Base-by-base conservation (phyloP, 2,797 vertebrate species). In the Oreortyx pictus region DNA sequence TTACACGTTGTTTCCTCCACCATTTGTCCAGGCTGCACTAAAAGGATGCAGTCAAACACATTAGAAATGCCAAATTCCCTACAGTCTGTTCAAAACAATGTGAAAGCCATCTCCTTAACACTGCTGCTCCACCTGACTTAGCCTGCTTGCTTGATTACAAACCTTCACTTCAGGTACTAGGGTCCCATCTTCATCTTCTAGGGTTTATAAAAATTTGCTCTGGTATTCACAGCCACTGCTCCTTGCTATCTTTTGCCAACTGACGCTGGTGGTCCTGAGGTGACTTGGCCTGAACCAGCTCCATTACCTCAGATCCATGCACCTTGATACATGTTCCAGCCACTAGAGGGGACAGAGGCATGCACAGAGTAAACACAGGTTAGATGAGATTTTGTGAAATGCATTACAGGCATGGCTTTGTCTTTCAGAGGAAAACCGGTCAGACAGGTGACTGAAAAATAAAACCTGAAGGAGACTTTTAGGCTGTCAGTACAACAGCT, bases 161-260 rank as follows among this genome's bases (percentile, higher is more conserved):
- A 3, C 43, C 41, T 76, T 82, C 17, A 37, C 13, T 54, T 23
- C 18, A 33, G 64, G 13, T 5, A 16, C 16, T 31, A 49, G 33
- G 65, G 74, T 67, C 84, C 77, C 19, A 31, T 33, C 33, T 71
- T 67, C 20, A 9, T 5, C 5, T 79, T 61, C 22, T n/a, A 79
- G 9, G 19, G 6, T 4, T 0, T 82, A 33, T 24, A 82, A 33
- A 92, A 82, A 50, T 37, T 37, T 44, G 14, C 12, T 44, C 16
- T 20, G 19, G 24, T 8, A 8, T 82, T 82, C 1, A 0, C 70
- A 79, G 70, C 73, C 57, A 37, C 24, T 19, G 13, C 6, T 41
- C 1, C 8, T 3, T 1, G 1, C 3, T n/a, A 3, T 17, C 8
- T 54, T 82, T 66, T 61, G 11, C 14, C 46, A 43, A 65, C 9